Conservation (phyloP, 2,113 vertebrate genomes). For the Coptodon bakossiorum region DNA sequence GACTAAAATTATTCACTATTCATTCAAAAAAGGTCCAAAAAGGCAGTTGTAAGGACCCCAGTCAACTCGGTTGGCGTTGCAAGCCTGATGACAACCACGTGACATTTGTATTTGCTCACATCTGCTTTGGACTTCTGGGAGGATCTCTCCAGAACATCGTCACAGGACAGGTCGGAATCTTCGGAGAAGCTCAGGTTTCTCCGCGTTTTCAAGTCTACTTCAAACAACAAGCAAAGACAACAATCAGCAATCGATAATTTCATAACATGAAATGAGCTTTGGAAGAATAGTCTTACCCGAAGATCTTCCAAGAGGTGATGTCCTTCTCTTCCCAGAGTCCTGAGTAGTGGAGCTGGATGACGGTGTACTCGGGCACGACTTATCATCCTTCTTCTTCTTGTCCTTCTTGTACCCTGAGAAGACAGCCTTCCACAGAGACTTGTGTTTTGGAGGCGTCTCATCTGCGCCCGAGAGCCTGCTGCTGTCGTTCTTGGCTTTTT, state of each 20-base stretch:
- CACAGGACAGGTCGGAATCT: conserved; percentile 95
- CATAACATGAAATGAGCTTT: fast-evolving
- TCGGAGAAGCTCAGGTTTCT: conserved; percentile 92
- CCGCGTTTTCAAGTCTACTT: conserved; percentile 82
- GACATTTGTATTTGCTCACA: conserved; percentile 62
- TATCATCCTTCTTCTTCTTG: conserved; percentile 93
- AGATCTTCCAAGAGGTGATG: conserved; percentile 68
- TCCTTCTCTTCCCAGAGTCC: conserved; percentile 81
- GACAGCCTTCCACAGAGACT: conserved; percentile 92
- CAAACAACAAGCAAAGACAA: not conserved
- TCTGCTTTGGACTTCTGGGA: conserved; percentile 93
- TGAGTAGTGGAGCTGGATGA: conserved; percentile 87
- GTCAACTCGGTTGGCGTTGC: not conserved
- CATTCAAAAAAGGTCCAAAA: not conserved
- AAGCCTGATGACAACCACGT: not conserved
- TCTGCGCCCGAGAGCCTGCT: conserved; percentile 72
- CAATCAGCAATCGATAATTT: not conserved
- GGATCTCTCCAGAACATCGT: conserved; percentile 86
- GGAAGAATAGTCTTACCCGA: conserved; percentile 65
- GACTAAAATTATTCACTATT: not conserved
- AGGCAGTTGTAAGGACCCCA: fast-evolving
- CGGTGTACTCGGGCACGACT: conserved; percentile 84
- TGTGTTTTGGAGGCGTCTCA: conserved; percentile 79
- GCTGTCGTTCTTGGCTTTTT: conserved; percentile 86
- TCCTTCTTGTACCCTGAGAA: conserved; percentile 97